Evolutionary conservation across 2,888 invertebrate species (phyloP), one percentile per base, ranked within the genome.

Genomic region (Dromius quadrimaculatus): DNA sequence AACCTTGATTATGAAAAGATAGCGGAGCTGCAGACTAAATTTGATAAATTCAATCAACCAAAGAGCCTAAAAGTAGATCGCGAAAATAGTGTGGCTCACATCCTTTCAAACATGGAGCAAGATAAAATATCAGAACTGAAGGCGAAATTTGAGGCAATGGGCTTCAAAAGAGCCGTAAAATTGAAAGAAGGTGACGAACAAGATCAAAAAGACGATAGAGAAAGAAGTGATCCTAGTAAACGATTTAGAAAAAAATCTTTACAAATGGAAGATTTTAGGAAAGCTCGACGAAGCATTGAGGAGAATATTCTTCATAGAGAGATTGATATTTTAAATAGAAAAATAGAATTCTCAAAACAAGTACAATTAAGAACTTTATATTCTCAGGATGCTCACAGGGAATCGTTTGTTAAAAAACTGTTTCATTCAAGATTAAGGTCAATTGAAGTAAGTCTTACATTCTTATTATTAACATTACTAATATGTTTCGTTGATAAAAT

Each of bases 91-190:
- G 19, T 45, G 4, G 22, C 22, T 0, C 19, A 20, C 8, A 19
- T 45, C 2, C 19, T 45, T 9, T 45, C 19, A 8, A 45, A 45
- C 20, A 45, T 45, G 45, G 45, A 47, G 23, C 8, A 47, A 20
- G 47, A 47, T 3, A 47, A 23, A 13, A 47, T 47, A 23, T 8
- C 5, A 22, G 23, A 9, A 47, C 47, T 47, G 5, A 47, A 22
- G 13, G 23, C 47, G 11, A 47, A 47, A 47, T 47, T 47, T 13
- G 22, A 22, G 11, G 23, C 20, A 2, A 23, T 47, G 13, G 13
- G 13, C 8, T 4, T 47, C 5, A 47, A 47, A 13, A 8, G 22
- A 22, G 20, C 5, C 5, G 22, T 47, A 1, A 45, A n/a, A 17
- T 1, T 45, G 0, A 3, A 11, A n/a, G n/a, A n/a, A n/a, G n/a